Conservation (phyloP, 2,113 vertebrate species). For the Probosciger aterrimus region DNA sequence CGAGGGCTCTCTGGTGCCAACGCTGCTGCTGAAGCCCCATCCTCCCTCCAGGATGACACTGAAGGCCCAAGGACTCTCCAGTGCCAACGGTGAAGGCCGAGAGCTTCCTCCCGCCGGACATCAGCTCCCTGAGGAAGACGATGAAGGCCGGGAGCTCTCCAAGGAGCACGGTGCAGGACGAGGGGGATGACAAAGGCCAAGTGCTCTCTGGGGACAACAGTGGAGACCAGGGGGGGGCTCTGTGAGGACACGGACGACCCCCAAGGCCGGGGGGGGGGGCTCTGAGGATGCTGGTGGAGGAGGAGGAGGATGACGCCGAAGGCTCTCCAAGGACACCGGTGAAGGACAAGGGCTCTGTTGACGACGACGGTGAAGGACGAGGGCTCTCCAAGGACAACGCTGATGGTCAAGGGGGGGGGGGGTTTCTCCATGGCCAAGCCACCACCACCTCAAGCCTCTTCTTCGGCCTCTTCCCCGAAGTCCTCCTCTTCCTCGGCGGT, state of each 20-base stretch:
- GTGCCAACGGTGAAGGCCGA: neutral
- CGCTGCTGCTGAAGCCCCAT: too few species aligned
- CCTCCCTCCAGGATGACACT: too few species aligned
- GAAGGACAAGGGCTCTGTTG: neutral
- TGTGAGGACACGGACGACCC: too few species aligned
- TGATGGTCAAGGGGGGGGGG: neutral
- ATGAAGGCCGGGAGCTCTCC: too few species aligned
- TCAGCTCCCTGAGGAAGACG: too few species aligned
- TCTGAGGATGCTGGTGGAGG: neutral
- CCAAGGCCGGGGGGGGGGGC: too few species aligned
- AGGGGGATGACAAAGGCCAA: neutral
- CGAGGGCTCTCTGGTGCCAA: neutral
- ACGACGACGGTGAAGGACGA: neutral
- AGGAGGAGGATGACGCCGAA: neutral
- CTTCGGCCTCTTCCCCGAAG: constrained; percentile 84
- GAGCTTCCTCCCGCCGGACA: too few species aligned
- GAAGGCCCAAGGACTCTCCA: neutral
- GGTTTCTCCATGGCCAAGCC: neutral
- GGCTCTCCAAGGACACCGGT: too few species aligned
- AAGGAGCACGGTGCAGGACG: neutral
- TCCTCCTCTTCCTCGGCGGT: constrained; percentile 87
- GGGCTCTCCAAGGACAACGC: neutral
- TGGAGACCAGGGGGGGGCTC: too few species aligned
- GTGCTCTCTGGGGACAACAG: too few species aligned
- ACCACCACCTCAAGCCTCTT: constrained; percentile 50